Percentiles rank a stretch among this genome's conserved stretches.
Conservation (phyloP, 1,140 invertebrate species). For the Limonius californicus region DNA sequence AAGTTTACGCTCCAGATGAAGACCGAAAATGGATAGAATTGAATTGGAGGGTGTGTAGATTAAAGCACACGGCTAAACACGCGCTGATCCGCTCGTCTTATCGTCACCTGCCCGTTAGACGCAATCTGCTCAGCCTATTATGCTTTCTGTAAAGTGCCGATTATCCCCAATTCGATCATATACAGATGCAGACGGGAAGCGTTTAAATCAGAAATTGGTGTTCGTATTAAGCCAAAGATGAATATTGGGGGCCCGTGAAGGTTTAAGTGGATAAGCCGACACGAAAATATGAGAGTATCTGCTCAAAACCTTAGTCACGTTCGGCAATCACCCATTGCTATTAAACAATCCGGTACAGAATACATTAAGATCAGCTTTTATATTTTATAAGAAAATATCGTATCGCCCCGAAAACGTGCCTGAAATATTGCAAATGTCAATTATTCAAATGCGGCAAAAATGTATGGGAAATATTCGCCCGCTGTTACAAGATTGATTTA, state of each 20-base stretch:
- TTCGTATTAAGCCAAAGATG: background rate
- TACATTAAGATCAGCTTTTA: slow-evolving; percentile 9
- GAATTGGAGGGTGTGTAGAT: background rate
- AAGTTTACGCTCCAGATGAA: background rate
- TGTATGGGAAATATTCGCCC: too few species aligned
- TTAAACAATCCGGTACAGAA: slow-evolving; percentile 8
- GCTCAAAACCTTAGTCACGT: background rate
- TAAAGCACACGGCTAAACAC: background rate
- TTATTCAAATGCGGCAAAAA: background rate
- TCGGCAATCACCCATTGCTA: slow-evolving; percentile 5
- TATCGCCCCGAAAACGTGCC: background rate
- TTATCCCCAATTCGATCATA: slow-evolving; percentile 1
- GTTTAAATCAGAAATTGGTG: slow-evolving; percentile 3
- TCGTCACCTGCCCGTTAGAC: background rate
- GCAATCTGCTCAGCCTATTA: background rate
- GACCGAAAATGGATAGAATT: background rate
- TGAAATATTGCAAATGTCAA: slow-evolving; percentile 1
- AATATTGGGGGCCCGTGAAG: background rate
- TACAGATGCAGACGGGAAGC: background rate
- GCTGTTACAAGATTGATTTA: too few species aligned
- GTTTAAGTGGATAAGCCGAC: background rate
- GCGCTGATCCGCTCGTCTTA: background rate
- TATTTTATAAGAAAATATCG: slow-evolving; percentile 4
- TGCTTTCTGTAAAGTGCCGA: background rate
- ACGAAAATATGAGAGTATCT: background rate